Evolutionary conservation across 2,888 invertebrate species (phyloP), one percentile per base, ranked within the genome.

Genomic region (Drosophila paramelanica): DNA sequence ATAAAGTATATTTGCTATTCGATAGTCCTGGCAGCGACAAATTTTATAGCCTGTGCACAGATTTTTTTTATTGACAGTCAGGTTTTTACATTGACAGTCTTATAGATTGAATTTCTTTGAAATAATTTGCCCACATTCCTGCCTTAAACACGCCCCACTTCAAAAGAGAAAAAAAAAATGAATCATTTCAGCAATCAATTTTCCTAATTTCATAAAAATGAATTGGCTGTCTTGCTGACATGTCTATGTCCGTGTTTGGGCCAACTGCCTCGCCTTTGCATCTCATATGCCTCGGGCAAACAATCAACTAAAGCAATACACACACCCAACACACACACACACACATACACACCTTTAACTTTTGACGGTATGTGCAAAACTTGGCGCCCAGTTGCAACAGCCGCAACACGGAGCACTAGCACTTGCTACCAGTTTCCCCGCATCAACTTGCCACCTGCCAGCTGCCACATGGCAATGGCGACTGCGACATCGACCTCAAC

Each of bases 321-420:
- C 56, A 75, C 56, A 43, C 50, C 46, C 55, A 46, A 38, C 45
- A 49, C 49, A 59, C 39, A 39, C 50, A 61, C 55, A 57, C 53
- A 38, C 36, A 71, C 60, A 17, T 55, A 52, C 47, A 17, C 42
- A 65, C 38, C 62, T 65, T 51, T 52, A 62, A 81, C 64, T 74
- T 84, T 79, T 78, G 62, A 85, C 76, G 82, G 66, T 68, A 67
- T 86, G 87, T 83, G 87, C 59, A 61, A 73, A 72, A 76, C 59
- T 70, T 71, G 77, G 45, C 71, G 70, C 79, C 67, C 76, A 51
- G 59, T 47, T 64, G 59, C 73, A 71, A 41, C 27, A 43, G 55
- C 59, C 55, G 20, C 65, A 33, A 39, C 57, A 45, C 58, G 42
- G 53, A 56, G 71, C 23, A 52, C 20, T 27, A 46, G 56, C 55